Evolutionary conservation across 23 tunicate species (phyloP).

Genomic region (Trididemnum miniatum): DNA sequence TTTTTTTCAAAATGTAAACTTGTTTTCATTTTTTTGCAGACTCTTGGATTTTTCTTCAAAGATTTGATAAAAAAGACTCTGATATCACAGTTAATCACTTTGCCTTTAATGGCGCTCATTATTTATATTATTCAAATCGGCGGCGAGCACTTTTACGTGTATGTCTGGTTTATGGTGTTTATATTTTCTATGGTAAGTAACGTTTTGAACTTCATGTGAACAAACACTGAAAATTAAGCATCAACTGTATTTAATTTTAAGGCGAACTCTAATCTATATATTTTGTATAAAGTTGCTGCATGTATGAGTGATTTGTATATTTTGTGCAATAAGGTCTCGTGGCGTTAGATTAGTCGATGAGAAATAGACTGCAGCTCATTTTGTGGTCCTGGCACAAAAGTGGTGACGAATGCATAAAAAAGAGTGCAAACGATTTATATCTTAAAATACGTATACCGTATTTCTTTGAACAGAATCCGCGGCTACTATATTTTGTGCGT

Average conservation of each 20-base stretch:
- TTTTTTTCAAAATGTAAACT: neutral
- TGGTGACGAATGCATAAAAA: too few relatives aligned
- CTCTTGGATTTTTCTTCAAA: slow-evolving; percentile 81
- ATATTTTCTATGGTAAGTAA: slow-evolving; percentile 67
- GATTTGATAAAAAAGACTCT: slow-evolving; percentile 71
- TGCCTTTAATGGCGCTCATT: slow-evolving; percentile 75
- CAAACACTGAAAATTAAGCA: neutral
- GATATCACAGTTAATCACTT: slow-evolving; percentile 54
- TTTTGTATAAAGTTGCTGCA: too few relatives aligned
- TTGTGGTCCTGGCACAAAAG: too few relatives aligned
- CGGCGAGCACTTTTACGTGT: slow-evolving; percentile 91
- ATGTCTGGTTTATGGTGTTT: slow-evolving; percentile 84
- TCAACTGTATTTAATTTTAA: neutral
- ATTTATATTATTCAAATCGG: slow-evolving; percentile 78
- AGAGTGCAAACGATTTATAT: too few relatives aligned
- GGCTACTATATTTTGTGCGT: too few relatives aligned
- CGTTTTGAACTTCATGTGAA: neutral
- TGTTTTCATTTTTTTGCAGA: slow-evolving; percentile 18
- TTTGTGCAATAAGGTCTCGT: too few relatives aligned
- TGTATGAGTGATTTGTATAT: too few relatives aligned
- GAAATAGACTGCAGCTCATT: too few relatives aligned
- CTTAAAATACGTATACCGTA: too few relatives aligned
- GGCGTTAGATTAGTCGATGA: too few relatives aligned
- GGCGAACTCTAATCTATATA: too few relatives aligned
- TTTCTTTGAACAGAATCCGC: too few relatives aligned